Conservation (phyloP, 1,140 invertebrate genomes). For the Drosophila orena region DNA sequence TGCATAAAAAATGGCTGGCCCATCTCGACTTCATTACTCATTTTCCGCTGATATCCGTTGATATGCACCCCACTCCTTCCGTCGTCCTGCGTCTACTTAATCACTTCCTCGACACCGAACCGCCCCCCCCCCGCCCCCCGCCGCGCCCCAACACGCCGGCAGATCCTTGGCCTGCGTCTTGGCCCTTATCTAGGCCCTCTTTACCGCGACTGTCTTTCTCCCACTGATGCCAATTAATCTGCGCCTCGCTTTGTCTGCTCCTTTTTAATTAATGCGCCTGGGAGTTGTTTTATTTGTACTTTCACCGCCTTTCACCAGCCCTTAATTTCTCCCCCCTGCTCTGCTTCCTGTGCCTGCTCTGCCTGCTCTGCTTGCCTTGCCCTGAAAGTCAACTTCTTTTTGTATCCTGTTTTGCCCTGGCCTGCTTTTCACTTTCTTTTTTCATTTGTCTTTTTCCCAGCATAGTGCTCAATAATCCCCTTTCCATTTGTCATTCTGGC, state of each 20-base stretch:
- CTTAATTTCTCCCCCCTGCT: not conserved
- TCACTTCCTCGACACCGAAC: slow-evolving; percentile 46
- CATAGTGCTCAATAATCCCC: slow-evolving; percentile 32
- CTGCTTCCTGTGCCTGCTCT: too few relatives aligned
- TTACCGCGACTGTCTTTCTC: slow-evolving; percentile 27
- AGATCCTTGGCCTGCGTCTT: slow-evolving; percentile 29
- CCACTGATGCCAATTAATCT: slow-evolving; percentile 83
- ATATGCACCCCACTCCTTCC: slow-evolving; percentile 40
- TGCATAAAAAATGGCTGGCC: slow-evolving; percentile 59
- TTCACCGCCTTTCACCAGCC: slow-evolving; percentile 1
- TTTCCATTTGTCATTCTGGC: slow-evolving; percentile 19
- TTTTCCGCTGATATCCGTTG: slow-evolving; percentile 81
- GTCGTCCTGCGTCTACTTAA: slow-evolving; percentile 56
- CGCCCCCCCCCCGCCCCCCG: too few relatives aligned
- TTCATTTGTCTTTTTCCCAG: slow-evolving; percentile 7
- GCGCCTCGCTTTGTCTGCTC: slow-evolving; percentile 76
- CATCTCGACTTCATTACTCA: slow-evolving; percentile 78
- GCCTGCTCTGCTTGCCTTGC: not conserved
- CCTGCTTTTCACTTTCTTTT: not conserved
- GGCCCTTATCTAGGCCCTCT: slow-evolving; percentile 23
- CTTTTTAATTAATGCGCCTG: slow-evolving; percentile 81
- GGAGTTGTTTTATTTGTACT: slow-evolving; percentile 57
- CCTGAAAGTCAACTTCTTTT: slow-evolving; percentile 11
- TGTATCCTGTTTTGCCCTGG: not conserved
- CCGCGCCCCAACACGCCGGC: not conserved